These are phyloP conservation scores for Peromyscus maniculatus DNA, from an alignment of 2,113 vertebrate species.

Conservation along the genomic window DNA sequence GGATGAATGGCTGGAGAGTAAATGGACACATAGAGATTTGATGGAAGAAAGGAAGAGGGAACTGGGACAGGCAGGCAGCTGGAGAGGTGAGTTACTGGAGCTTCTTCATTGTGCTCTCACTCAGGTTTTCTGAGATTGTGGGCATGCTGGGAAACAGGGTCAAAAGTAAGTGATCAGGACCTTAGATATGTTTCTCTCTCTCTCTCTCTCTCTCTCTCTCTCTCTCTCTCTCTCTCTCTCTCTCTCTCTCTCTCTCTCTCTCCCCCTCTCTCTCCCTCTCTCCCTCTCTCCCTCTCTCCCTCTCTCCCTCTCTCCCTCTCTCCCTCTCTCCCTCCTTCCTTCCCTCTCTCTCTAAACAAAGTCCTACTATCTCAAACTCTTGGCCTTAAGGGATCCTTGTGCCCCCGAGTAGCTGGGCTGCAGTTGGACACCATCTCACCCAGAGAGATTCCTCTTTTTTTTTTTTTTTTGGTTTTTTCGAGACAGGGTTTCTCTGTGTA, in stretches of 20 bases:
- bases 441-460: too few species aligned
- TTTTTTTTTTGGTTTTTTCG: too few species aligned
- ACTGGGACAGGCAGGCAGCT: rapidly evolving
- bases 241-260: neutral
- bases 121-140: neutral
- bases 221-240: too few species aligned
- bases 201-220: neutral
- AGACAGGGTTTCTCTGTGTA: too few species aligned
- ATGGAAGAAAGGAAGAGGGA: neutral
- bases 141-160: neutral
- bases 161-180: neutral
- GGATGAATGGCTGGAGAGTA: neutral
- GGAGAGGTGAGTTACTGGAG: too few species aligned
- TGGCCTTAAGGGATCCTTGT: neutral
- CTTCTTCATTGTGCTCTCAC: neutral
- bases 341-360: neutral
- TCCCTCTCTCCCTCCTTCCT: neutral
- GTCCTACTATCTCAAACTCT: neutral
- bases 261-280: too few species aligned
- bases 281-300: too few species aligned
- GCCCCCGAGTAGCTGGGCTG: neutral
- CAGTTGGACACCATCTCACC: too few species aligned
- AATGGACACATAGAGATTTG: neutral
- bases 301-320: too few species aligned
- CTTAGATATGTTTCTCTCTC: neutral